Base-by-base conservation (phyloP, 1,140 invertebrate species). In the Hyphantria cunea region DNA sequence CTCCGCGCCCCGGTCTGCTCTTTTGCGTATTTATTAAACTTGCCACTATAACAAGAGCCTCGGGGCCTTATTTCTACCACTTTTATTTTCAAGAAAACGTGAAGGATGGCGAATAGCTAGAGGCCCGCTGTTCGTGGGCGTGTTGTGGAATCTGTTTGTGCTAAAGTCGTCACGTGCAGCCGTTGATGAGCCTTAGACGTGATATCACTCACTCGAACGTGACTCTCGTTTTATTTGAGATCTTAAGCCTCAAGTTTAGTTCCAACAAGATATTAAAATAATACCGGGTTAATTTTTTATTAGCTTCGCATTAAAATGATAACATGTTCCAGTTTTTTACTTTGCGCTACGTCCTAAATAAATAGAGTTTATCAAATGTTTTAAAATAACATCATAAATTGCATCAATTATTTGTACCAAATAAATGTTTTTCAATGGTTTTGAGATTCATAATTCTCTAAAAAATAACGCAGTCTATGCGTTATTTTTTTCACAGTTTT, bases 21-120 rank as follows among this genome's bases (percentile, higher is more conserved):
- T 79, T 86, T 89, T 86, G 84, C 82, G 84, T 89, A 86, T 83
- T 75, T 86, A 86, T 86, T 86, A 86, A 83, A 76, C 51, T 67
- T 54, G 50, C 84, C 84, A 84, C 49, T 62, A 49, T 70, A 70
- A 68, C 60, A 64, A 74, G 78, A 73, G n/a, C 80, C 59, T 42
- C 49, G 52, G 11, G 61, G 55, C 64, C 41, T 47, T 58, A 51
- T 68, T 68, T 63, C 52, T 25, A 66, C 49, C 66, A 72, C 34
- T 56, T 47, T 65, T 55, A 34, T 55, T 62, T 50, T 49, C 39
- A 51, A 39, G 17, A 58, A 34, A 64, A 10, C 44, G 12, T 17
- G 37, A 25, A 25, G 17, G 17, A 25, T 25, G 17, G 17, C 48
- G 53, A 39, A 60, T 42, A 11, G 49, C 34, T 58, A 47, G 53